These are phyloP conservation scores for Trichacis sp. DNA, from an alignment of 2,888 invertebrate species.

Conservation along the genomic window DNA sequence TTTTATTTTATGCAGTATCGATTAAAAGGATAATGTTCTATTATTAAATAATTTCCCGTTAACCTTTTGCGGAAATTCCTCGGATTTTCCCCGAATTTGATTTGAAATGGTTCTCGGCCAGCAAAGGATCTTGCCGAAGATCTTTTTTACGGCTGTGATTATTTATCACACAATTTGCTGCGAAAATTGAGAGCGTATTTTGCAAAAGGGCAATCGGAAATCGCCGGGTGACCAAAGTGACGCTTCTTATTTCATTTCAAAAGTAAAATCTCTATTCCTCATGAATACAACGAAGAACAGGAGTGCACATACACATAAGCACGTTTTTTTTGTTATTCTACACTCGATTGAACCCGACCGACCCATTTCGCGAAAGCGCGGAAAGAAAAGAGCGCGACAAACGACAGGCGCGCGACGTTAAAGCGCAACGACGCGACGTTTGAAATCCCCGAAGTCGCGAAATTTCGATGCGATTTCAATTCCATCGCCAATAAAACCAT, in stretches of 20 bases:
- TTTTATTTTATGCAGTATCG: no score
- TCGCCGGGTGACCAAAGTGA: constrained; percentile 17
- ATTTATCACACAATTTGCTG: not conserved
- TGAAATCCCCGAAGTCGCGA: constrained; percentile 22
- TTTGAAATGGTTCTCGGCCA: no score
- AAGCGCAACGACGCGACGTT: constrained; percentile 9
- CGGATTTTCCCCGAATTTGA: no score
- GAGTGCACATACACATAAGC: not conserved
- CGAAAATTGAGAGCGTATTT: constrained; percentile 12
- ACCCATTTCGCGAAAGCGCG: constrained; percentile 29
- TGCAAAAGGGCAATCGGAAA: constrained; percentile 11
- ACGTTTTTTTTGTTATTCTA: constrained; percentile 30
- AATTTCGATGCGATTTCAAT: constrained; percentile 33
- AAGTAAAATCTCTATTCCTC: constrained; percentile 18
- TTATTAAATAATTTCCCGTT: no score
- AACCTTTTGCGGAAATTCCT: no score
- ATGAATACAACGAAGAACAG: not conserved
- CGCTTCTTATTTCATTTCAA: constrained; percentile 19
- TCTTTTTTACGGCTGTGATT: constrained; percentile 9
- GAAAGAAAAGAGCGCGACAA: constrained; percentile 3
- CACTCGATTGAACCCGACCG: constrained; percentile 39
- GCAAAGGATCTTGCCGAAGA: not conserved
- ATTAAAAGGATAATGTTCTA: no score
- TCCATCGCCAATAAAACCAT: constrained; percentile 32
- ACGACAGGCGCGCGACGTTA: constrained; percentile 11